Evolutionary conservation across 35 echinoderm and acorn worm genomes (phyloP), one percentile per base, ranked within the genome.

Genomic region (Diadema setosum): DNA sequence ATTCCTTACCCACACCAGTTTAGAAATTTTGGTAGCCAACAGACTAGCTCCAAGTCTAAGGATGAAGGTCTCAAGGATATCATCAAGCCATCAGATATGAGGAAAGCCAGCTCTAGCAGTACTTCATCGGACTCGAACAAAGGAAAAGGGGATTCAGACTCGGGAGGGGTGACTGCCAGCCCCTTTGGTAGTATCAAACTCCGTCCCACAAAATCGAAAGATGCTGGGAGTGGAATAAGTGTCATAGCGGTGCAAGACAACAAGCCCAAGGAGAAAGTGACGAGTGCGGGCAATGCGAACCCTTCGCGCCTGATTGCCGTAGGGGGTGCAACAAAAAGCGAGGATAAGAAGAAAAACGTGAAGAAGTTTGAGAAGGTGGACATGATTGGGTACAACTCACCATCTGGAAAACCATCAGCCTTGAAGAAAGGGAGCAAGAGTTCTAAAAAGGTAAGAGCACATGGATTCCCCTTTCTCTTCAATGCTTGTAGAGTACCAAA

Each of bases 1-100:
- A 90, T 90, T 35, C 88, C 88, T 7, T 90, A 90, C 44, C 88
- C 88, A 46, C 57, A 83, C 46, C 60, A 90, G 30, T 90, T 90
- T 45, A 42, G 84, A 40, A 44, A 48, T 43, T 58, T 57, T 50
- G 58, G 37, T 21, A 42, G 5, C 7, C 73, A 78, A 78, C 73
- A 4, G 44, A 41, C 73, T 14, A n/a, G 6, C 73, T 24, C 2
- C 14, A 78, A 78, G 20, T 67, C 63, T 33, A 67, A 60, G 30
- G 57, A 67, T 16, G 48, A 52, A 52, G 48, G 9, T 11, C 39
- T 21, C 12, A 78, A 78, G 40, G 73, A 78, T 78, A 78, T 78
- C 24, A 41, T 78, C n/a, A 78, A 78, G 24, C 73, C 73, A 21
- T 78, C 73, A 5, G 64, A 86, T 17, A 23, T 44, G 59, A 21